Evolutionary conservation across 2,888 invertebrate species (phyloP).

Genomic region (Caenorhabditis becei): DNA sequence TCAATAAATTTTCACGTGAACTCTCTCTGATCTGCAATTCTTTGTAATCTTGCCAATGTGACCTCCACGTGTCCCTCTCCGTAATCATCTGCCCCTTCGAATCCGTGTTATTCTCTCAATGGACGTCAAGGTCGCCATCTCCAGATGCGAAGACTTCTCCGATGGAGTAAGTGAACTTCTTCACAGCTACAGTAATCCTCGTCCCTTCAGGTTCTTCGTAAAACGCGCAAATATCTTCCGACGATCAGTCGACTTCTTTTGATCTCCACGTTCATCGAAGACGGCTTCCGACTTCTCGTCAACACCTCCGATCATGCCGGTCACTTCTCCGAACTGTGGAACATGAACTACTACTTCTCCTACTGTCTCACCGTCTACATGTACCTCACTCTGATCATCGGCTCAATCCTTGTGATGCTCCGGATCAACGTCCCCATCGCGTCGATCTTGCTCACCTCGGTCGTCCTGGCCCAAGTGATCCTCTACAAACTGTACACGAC

Average conservation of each 20-base stretch:
- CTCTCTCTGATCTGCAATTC: background rate
- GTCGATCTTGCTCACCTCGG: slow-evolving; percentile 93
- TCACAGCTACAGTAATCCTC: background rate
- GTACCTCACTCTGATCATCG: slow-evolving; percentile 88
- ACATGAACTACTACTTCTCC: slow-evolving; percentile 14
- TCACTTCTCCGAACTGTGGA: slow-evolving; percentile 22
- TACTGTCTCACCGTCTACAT: slow-evolving; percentile 14
- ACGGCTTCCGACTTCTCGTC: slow-evolving; percentile 98
- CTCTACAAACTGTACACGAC: slow-evolving; percentile 86
- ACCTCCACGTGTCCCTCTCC: background rate
- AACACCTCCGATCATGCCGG: slow-evolving; percentile 85
- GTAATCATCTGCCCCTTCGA: background rate
- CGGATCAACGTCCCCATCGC: slow-evolving; percentile 87
- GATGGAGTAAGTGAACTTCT: slow-evolving; percentile 72
- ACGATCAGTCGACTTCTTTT: slow-evolving; percentile 96
- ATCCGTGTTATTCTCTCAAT: slow-evolving; percentile 5
- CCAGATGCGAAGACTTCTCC: slow-evolving; percentile 75
- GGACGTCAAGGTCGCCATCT: slow-evolving; percentile 55
- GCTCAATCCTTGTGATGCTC: slow-evolving; percentile 95
- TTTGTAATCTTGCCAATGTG: background rate
- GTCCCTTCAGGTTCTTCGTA: slow-evolving; percentile 77
- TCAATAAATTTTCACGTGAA: slow-evolving; percentile 16
- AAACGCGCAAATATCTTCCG: slow-evolving; percentile 87
- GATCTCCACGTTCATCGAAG: slow-evolving; percentile 98
- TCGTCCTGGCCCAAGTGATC: slow-evolving; percentile 91